phyloP scores from a whole-genome alignment of 1,140 invertebrate genomes.

The Arctopsyche grandis region DNA sequence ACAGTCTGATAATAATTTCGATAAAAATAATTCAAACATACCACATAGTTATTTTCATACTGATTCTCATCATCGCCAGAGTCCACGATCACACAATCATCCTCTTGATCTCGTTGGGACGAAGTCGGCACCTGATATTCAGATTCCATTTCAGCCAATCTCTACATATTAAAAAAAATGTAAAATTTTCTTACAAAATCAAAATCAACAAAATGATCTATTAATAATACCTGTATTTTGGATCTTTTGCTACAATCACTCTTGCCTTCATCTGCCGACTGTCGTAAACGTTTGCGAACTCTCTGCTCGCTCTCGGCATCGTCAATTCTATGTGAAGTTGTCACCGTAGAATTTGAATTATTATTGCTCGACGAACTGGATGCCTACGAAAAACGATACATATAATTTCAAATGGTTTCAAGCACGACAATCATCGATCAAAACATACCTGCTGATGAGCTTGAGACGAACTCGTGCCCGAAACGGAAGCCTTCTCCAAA shows the following conservation, averaged over 20 bases:
- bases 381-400: slow-evolving; percentile 31
- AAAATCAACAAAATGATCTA: too few relatives aligned
- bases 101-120: slow-evolving; percentile 76
- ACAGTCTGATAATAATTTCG: background rate
- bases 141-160: slow-evolving; percentile 59
- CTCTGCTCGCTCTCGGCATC: slow-evolving; percentile 19
- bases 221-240: slow-evolving; percentile 53
- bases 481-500: background rate
- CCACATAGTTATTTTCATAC: background rate
- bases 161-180: slow-evolving; percentile 6
- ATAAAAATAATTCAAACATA: background rate
- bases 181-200: background rate
- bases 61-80: slow-evolving; percentile 70
- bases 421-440: background rate
- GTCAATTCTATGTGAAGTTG: slow-evolving; percentile 41
- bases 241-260: slow-evolving; percentile 56
- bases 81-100: slow-evolving; percentile 75
- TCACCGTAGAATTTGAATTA: slow-evolving; percentile 51
- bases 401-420: background rate
- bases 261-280: slow-evolving; percentile 17
- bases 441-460: slow-evolving; percentile 27
- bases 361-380: slow-evolving; percentile 49
- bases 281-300: slow-evolving; percentile 40
- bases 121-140: slow-evolving; percentile 77
- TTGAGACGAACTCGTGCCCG: background rate